These are phyloP conservation scores for Anguilla pacifica DNA, from an alignment of 2,797 vertebrate genomes.

Conservation along the genomic window DNA sequence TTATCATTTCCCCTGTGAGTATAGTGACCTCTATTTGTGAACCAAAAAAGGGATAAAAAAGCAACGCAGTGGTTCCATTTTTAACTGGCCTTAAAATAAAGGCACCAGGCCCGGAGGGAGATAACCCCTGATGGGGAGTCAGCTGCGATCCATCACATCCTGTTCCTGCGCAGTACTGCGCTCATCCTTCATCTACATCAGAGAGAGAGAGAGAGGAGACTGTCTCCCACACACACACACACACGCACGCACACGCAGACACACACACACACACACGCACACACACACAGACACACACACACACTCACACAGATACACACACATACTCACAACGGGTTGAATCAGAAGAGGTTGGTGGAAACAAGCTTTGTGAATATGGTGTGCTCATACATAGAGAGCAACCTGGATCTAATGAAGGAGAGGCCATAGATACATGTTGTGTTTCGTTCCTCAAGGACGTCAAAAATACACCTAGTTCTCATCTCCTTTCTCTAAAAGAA, in stretches of 20 bases:
- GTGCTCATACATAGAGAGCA: not conserved
- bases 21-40: constrained; percentile 14
- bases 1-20: constrained; percentile 13
- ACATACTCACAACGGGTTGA: not conserved
- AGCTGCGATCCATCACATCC: constrained; percentile 63
- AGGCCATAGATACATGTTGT: not conserved
- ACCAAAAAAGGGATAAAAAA: constrained; percentile 26
- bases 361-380: not conserved
- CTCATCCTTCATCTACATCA: constrained; percentile 11
- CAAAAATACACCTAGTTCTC: not conserved
- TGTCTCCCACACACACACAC: not conserved
- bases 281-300: constrained; percentile 14
- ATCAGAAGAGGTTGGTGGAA: not conserved
- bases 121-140: constrained; percentile 29
- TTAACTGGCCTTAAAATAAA: constrained; percentile 39
- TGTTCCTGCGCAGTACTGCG: constrained; percentile 36
- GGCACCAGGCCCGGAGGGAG: constrained; percentile 23
- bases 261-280: constrained; percentile 17
- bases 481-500: not conserved
- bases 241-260: not conserved
- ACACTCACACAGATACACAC: constrained; percentile 1
- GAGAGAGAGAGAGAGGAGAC: not conserved
- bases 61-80: constrained; percentile 30
- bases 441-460: not conserved
- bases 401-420: not conserved